These are phyloP conservation scores for Neuroscelio doddi DNA, from an alignment of 2,888 invertebrate genomes.

Conservation along the genomic window DNA sequence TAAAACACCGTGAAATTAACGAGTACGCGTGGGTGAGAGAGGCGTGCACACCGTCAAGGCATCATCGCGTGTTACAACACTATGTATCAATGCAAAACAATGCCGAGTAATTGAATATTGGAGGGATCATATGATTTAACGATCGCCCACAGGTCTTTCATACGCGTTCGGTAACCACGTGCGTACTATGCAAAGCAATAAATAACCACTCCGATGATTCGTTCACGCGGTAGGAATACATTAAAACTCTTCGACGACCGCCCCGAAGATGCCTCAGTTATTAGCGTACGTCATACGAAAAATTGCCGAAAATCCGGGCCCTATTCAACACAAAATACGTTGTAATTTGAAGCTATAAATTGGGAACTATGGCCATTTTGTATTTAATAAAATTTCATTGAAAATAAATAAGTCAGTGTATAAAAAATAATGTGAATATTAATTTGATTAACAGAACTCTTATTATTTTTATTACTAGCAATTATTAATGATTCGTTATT, in stretches of 20 bases:
- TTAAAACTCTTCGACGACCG: neutral
- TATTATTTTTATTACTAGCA: too few species aligned
- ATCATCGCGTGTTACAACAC: constrained; percentile 52
- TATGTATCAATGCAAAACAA: constrained; percentile 58
- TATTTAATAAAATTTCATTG: too few species aligned
- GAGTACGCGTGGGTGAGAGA: constrained; percentile 18
- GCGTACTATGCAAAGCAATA: constrained; percentile 19
- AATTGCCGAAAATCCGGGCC: constrained; percentile 8
- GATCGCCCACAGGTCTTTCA: constrained; percentile 49
- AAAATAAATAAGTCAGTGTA: too few species aligned
- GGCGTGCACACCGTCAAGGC: constrained; percentile 7
- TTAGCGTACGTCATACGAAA: constrained; percentile 2
- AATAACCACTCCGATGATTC: constrained; percentile 30
- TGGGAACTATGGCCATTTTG: neutral
- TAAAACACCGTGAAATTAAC: constrained; percentile 60
- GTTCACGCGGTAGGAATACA: constrained; percentile 11
- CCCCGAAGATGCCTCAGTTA: constrained; percentile 4
- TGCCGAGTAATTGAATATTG: constrained; percentile 61
- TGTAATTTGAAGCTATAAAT: constrained; percentile 4
- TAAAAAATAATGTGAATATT: too few species aligned
- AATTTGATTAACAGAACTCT: too few species aligned
- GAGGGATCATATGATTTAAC: constrained; percentile 58
- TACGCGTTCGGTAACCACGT: constrained; percentile 25
- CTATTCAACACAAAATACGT: neutral
- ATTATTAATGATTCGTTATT: too few species aligned